These are phyloP conservation scores for Oryzias curvinotus DNA, from an alignment of 2,113 vertebrate genomes.

Conservation along the genomic window DNA sequence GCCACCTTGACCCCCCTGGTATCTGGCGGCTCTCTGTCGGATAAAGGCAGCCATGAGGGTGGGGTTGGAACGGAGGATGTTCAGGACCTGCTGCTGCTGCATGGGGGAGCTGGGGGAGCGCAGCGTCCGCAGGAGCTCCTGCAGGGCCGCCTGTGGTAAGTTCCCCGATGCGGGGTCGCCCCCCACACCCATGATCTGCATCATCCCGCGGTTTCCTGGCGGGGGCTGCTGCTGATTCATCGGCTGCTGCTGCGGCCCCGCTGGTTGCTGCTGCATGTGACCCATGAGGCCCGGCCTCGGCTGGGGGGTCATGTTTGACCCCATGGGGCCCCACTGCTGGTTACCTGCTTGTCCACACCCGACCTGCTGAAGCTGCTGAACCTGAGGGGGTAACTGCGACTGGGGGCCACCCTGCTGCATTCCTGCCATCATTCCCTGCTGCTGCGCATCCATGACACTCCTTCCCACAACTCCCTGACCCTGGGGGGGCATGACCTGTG, in stretches of 20 bases:
- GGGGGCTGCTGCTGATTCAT: slow-evolving; percentile 65
- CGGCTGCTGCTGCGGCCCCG: slow-evolving; percentile 45
- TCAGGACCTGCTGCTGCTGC: slow-evolving; percentile 93
- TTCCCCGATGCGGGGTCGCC: slow-evolving; percentile 72
- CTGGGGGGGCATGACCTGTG: slow-evolving; percentile 78
- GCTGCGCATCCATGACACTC: slow-evolving; percentile 76
- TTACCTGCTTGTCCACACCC: slow-evolving; percentile 66
- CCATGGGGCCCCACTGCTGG: slow-evolving; percentile 78
- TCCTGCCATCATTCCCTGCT: slow-evolving; percentile 77
- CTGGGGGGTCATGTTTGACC: slow-evolving; percentile 70
- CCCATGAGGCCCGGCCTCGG: slow-evolving; percentile 85
- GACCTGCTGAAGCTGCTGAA: slow-evolving; percentile 75
- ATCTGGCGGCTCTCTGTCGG: slow-evolving; percentile 91
- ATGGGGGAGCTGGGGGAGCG: slow-evolving; percentile 78
- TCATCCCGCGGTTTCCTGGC: slow-evolving; percentile 76
- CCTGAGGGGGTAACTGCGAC: slow-evolving; percentile 76
- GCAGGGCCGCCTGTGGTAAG: slow-evolving; percentile 79
- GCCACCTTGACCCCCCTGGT: slow-evolving; percentile 79
- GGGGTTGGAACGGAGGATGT: slow-evolving; percentile 97
- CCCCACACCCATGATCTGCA: slow-evolving; percentile 72
- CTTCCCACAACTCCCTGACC: slow-evolving; percentile 71
- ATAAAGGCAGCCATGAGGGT: slow-evolving; percentile 96
- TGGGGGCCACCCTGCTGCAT: slow-evolving; percentile 83
- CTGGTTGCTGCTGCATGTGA: slow-evolving; percentile 83
- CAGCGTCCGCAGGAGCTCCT: slow-evolving; percentile 75